Evolutionary conservation across 2,113 vertebrate genomes (phyloP).

Genomic region (Toxostoma redivivum): DNA sequence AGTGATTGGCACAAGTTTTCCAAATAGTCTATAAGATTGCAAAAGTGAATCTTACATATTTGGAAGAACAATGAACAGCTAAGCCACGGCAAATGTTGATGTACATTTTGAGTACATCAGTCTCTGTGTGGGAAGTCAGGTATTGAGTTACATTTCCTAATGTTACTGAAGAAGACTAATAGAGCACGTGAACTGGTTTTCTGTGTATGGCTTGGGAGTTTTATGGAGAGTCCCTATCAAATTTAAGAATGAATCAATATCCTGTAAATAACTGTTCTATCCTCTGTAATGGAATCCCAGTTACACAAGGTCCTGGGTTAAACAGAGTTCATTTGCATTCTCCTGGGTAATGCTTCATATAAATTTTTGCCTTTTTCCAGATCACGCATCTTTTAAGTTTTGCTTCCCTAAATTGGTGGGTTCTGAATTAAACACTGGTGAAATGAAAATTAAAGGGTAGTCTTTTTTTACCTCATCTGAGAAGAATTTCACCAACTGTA

Average conservation of each 20-base stretch:
- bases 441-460: background rate
- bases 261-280: background rate
- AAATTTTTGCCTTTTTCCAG: background rate
- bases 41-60: background rate
- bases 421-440: background rate
- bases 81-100: background rate
- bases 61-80: background rate
- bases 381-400: background rate
- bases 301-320: background rate
- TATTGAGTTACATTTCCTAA: background rate
- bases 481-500: conserved; percentile 1
- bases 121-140: background rate
- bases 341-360: background rate
- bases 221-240: background rate
- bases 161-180: background rate
- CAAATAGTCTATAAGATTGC: background rate
- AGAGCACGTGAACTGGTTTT: accelerated
- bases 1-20: background rate
- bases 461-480: background rate
- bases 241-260: background rate
- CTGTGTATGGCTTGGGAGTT: background rate
- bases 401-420: background rate
- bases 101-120: background rate
- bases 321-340: background rate
- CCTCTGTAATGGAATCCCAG: background rate